These are phyloP conservation scores for Metacarcinus magister DNA, from an alignment of 2,888 invertebrate genomes.

Conservation along the genomic window DNA sequence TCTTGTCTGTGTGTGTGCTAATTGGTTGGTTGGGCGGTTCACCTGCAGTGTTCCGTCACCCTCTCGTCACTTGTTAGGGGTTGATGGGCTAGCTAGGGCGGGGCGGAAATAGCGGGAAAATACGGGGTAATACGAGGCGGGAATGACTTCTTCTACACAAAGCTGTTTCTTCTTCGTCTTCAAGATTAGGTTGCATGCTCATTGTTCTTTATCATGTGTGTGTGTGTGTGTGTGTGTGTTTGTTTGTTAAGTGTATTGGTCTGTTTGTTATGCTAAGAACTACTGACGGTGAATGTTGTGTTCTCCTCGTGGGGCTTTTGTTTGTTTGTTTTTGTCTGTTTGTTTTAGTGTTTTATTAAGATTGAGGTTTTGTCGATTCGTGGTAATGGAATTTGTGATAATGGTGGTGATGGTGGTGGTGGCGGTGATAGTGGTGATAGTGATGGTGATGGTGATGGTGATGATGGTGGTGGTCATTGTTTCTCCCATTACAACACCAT, in stretches of 20 bases:
- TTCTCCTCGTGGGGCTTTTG: background rate
- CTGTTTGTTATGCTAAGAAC: background rate
- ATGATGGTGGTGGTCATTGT: no score
- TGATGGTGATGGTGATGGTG: no score
- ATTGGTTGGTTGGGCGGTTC: background rate
- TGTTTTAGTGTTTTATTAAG: background rate
- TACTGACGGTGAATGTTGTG: no score
- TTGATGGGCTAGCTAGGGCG: background rate
- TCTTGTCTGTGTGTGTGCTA: background rate
- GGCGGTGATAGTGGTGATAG: background rate
- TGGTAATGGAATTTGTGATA: background rate
- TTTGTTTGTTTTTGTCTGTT: background rate
- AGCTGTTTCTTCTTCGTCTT: background rate
- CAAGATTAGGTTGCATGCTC: background rate
- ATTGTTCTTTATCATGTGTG: background rate
- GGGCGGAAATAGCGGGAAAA: no score
- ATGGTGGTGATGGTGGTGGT: background rate
- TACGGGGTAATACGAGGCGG: no score
- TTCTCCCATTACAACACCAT: no score
- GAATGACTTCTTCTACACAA: background rate
- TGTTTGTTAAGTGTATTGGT: background rate
- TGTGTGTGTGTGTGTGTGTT: background rate
- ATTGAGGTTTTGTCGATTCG: no score
- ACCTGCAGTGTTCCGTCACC: constrained; percentile 30
- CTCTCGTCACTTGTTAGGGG: background rate